These are phyloP conservation scores for Prietella phreatophila DNA, from an alignment of 2,113 vertebrate genomes.

Conservation along the genomic window DNA sequence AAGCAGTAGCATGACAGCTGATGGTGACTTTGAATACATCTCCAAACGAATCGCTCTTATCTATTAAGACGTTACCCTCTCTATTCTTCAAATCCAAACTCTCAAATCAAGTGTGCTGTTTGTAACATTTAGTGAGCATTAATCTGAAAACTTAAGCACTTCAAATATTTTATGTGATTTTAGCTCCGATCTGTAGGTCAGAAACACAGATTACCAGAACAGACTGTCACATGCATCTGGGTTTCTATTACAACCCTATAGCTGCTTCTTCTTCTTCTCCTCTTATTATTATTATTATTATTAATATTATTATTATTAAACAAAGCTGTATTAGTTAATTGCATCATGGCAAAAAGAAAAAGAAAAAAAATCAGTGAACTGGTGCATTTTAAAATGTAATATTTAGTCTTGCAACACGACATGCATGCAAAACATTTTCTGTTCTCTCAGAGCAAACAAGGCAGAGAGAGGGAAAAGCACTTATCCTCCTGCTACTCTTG, in stretches of 20 bases:
- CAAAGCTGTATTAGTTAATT: neutral
- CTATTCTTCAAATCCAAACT: conserved; percentile 65
- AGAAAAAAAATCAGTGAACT: neutral
- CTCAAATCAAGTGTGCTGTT: conserved; percentile 66
- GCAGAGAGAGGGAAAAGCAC: conserved; percentile 3
- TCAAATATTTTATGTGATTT: conserved; percentile 45
- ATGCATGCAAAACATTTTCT: neutral
- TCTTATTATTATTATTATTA: neutral
- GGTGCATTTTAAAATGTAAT: neutral
- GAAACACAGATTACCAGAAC: conserved; percentile 11
- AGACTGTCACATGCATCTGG: neutral
- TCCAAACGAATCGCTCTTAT: conserved; percentile 63
- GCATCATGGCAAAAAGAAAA: neutral
- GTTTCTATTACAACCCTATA: neutral
- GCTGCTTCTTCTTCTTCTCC: neutral
- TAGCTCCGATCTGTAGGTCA: neutral
- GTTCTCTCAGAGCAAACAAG: neutral
- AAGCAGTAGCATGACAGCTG: conserved; percentile 64
- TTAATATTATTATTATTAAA: neutral
- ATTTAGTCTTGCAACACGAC: neutral
- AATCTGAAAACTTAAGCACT: conserved; percentile 66
- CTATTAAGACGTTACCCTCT: conserved; percentile 29
- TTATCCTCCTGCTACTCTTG: neutral
- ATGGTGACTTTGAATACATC: conserved; percentile 61
- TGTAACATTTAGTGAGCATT: conserved; percentile 70